Base-by-base conservation (phyloP, 2,797 vertebrate genomes). In the Danio kyathit region DNA sequence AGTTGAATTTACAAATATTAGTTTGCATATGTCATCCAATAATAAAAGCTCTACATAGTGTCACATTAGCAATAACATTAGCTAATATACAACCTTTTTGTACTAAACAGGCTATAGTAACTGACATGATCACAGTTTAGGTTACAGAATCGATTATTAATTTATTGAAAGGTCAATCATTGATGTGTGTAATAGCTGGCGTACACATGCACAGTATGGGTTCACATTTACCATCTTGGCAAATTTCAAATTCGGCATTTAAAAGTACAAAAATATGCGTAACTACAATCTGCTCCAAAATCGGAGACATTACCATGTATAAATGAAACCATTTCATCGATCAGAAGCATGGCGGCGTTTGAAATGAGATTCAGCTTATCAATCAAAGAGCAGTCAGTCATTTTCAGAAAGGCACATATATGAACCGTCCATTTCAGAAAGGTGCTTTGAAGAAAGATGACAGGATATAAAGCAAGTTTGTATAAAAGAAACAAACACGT, bases 361-460 rank as follows among this genome's bases (percentile, higher is more conserved):
- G 46, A 44, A 10, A 17, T 81, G 0, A 51, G 59, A 59, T 19
- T 7, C n/a, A 13, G 19, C 4, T 56, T 46, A 48, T 44, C 41
- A 66, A 3, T 29, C 63, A 40, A 52, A 29, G 5, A 5, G 46
- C 40, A 6, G 11, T 29, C 13, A n/a, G 69, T 74, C 76, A 61
- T 70, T 80, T 49, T 12, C 0, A 57, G n/a, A 43, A 52, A 83
- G 77, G 66, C 67, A 70, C 43, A 51, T 10, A 57, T 29, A 66
- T 19, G 14, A 82, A 57, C 12, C 1, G 2, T 29, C 29, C 29
- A 29, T 21, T 70, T 52, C 75, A 73, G 14, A 72, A 82, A 69
- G 73, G 14, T 17, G 46, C 49, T 74, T 46, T 21, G 61, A 29
- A 29, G 29, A 29, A 77, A 19, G 46, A 7, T 54, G 8, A 67